These are phyloP conservation scores for Ataeniobius toweri DNA, from an alignment of 2,797 vertebrate species.

Conservation along the genomic window DNA sequence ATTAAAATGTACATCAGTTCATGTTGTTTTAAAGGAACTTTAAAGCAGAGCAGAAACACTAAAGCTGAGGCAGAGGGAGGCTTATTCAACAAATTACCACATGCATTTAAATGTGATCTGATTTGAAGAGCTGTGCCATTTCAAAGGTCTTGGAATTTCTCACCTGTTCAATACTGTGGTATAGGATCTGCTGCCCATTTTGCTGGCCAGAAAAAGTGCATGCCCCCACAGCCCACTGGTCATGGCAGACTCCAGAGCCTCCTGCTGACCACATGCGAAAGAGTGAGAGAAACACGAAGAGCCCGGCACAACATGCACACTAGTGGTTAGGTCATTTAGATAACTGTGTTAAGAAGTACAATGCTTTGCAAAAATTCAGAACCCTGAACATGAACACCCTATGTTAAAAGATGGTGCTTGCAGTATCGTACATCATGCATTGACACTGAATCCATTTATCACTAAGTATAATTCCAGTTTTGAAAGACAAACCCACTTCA, in stretches of 20 bases:
- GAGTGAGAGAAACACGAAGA: slow-evolving; percentile 5
- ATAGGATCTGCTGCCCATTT: slow-evolving; percentile 91
- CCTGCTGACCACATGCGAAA: slow-evolving; percentile 72
- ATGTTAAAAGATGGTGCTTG: not conserved
- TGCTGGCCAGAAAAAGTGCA: slow-evolving; percentile 92
- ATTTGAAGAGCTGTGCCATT: slow-evolving; percentile 34
- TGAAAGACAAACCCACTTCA: not conserved
- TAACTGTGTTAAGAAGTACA: not conserved
- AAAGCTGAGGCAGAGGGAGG: slow-evolving; percentile 25
- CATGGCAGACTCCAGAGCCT: slow-evolving; percentile 92
- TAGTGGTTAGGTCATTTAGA: not conserved
- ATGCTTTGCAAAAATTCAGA: not conserved
- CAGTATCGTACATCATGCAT: not conserved
- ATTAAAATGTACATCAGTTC: not conserved
- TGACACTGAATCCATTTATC: not conserved
- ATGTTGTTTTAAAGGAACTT: not conserved
- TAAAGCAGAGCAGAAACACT: not conserved
- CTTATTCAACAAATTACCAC: slow-evolving; percentile 38
- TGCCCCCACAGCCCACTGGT: slow-evolving; percentile 90
- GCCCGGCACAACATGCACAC: not conserved
- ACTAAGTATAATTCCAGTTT: not conserved
- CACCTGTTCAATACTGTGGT: slow-evolving; percentile 89
- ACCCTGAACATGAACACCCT: not conserved
- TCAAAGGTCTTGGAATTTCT: slow-evolving; percentile 36
- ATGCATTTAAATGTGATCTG: slow-evolving; percentile 8